A percentile compares a stretch with the other conserved stretches of the same genome.
phyloP scores from a whole-genome alignment of 1,140 invertebrate species.

The Drosophila pectinifera region DNA sequence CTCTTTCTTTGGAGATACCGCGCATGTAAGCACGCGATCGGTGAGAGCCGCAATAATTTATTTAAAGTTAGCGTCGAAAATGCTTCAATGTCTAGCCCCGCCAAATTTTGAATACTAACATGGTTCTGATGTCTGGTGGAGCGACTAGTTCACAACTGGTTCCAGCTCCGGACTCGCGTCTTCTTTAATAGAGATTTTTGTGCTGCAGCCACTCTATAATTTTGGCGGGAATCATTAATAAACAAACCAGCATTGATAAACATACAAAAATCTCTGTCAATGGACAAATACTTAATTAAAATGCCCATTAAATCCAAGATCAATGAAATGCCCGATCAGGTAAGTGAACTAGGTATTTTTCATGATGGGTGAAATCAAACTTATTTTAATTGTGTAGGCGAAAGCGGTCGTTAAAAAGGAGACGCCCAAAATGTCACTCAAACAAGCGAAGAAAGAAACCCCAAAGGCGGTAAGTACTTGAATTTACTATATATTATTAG shows the following conservation, averaged over 20 bases:
- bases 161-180: too few species aligned
- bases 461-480: background rate
- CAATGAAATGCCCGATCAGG: conserved; percentile 18
- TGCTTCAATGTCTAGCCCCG: too few species aligned
- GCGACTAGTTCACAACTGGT: too few species aligned
- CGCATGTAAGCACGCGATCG: too few species aligned
- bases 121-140: too few species aligned
- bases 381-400: background rate
- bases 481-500: too few species aligned
- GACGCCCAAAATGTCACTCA: conserved; percentile 19
- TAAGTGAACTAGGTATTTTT: background rate
- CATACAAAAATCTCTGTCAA: background rate
- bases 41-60: too few species aligned
- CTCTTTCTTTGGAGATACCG: too few species aligned
- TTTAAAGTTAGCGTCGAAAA: too few species aligned
- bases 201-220: background rate
- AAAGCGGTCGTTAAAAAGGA: conserved; percentile 17
- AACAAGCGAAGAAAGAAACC: conserved; percentile 9
- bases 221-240: conserved; percentile 58
- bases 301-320: conserved; percentile 46
- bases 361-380: background rate
- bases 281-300: conserved; percentile 69
- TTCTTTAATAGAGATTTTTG: too few species aligned
- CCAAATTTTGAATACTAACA: too few species aligned
- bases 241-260: conserved; percentile 8